Percentiles rank a stretch among this genome's conserved stretches.
phyloP scores from a whole-genome alignment of 2,888 invertebrate genomes.

The Heteropelma amictum region DNA sequence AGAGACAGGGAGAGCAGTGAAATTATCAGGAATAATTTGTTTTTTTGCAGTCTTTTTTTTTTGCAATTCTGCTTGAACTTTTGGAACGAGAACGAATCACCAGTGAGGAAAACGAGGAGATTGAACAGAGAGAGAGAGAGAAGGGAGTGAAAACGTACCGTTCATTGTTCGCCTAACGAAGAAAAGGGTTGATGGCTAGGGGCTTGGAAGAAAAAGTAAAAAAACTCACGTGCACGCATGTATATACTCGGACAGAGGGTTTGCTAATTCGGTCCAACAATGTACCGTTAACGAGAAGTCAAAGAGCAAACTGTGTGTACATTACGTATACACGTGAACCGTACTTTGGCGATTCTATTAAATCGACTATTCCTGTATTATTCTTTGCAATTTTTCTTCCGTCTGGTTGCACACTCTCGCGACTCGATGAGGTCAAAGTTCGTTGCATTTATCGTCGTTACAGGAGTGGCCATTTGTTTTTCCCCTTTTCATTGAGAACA shows the following conservation, averaged over 20 bases:
- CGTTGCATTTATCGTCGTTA: not conserved
- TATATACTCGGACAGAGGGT: slow-evolving; percentile 37
- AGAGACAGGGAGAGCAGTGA: too few relatives aligned
- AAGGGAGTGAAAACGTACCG: slow-evolving; percentile 37
- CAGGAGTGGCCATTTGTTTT: not conserved
- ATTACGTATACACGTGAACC: not conserved
- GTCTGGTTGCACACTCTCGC: not conserved
- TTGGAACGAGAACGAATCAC: slow-evolving; percentile 35
- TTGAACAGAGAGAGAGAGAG: slow-evolving; percentile 8
- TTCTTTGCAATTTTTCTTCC: slow-evolving; percentile 13
- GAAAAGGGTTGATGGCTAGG: slow-evolving; percentile 8
- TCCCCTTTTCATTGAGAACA: not conserved
- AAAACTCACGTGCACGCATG: slow-evolving; percentile 15
- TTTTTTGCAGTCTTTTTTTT: slow-evolving; percentile 27
- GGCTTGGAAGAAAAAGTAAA: slow-evolving; percentile 28
- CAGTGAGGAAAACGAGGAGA: not conserved
- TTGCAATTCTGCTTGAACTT: slow-evolving; percentile 33
- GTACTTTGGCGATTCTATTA: not conserved
- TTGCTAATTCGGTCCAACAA: slow-evolving; percentile 52
- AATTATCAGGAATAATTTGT: too few relatives aligned
- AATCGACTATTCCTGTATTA: slow-evolving; percentile 29
- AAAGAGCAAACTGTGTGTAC: slow-evolving; percentile 16
- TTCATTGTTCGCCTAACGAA: slow-evolving; percentile 47
- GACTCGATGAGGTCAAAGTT: slow-evolving; percentile 1
- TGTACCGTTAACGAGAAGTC: slow-evolving; percentile 50